phyloP scores from a whole-genome alignment of 2,888 invertebrate genomes.

The Phengaris alcon region DNA sequence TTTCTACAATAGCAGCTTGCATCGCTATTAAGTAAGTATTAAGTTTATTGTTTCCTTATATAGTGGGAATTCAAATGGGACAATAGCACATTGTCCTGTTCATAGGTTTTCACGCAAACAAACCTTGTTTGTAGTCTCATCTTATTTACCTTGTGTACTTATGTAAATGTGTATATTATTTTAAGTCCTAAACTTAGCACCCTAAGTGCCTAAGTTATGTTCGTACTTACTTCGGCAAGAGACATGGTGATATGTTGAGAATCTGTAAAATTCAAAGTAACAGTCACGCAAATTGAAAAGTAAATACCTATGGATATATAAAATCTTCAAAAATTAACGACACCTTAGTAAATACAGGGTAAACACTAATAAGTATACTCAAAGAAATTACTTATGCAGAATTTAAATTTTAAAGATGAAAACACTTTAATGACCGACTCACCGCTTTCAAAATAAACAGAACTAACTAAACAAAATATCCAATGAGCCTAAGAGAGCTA shows the following conservation, averaged over 20 bases:
- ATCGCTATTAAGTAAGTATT: neutral
- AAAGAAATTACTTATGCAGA: no score
- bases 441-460: no score
- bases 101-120: neutral
- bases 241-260: slow-evolving; percentile 1
- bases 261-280: slow-evolving; percentile 18
- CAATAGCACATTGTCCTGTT: slow-evolving; percentile 2
- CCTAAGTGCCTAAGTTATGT: neutral
- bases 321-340: neutral
- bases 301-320: neutral
- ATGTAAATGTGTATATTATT: no score
- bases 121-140: neutral
- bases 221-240: slow-evolving; percentile 18
- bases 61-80: neutral
- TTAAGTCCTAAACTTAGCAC: no score
- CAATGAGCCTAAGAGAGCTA: no score
- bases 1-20: neutral
- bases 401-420: no score
- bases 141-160: neutral
- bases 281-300: neutral
- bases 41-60: neutral
- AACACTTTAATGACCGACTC: no score
- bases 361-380: no score
- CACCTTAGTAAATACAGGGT: neutral
- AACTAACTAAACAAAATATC: neutral